A percentile compares a stretch with the other conserved stretches of the same genome.
These are phyloP conservation scores for Benitochromis conjunctus DNA, from an alignment of 2,113 vertebrate species.

Conservation along the genomic window DNA sequence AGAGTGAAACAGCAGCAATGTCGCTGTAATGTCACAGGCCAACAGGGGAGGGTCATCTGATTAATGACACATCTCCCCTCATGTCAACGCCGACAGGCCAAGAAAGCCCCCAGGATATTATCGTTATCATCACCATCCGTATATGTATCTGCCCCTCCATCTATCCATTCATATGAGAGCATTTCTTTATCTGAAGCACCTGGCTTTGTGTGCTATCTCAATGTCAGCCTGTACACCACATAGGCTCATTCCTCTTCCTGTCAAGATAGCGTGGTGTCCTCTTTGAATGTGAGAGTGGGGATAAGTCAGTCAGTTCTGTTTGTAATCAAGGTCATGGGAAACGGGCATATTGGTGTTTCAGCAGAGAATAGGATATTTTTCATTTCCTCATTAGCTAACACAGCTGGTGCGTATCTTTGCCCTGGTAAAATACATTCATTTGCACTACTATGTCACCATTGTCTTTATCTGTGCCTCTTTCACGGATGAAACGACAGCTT, in stretches of 20 bases:
- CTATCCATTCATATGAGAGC: neutral
- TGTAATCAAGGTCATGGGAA: constrained; percentile 55
- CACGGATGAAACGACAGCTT: neutral
- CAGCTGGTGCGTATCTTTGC: neutral
- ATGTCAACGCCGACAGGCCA: constrained; percentile 43
- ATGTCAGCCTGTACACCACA: constrained; percentile 17
- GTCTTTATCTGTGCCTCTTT: neutral
- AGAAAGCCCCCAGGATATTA: constrained; percentile 48
- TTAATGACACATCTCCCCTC: constrained; percentile 53
- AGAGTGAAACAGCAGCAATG: constrained; percentile 51
- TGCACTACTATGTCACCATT: neutral
- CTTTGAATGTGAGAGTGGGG: neutral
- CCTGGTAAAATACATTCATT: constrained; percentile 25
- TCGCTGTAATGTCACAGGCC: constrained; percentile 53
- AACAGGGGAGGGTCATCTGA: constrained; percentile 56
- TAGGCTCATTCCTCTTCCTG: constrained; percentile 56
- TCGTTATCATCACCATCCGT: constrained; percentile 41
- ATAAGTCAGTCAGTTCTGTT: constrained; percentile 55
- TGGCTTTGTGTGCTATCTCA: constrained; percentile 11
- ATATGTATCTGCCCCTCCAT: neutral
- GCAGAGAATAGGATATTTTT: constrained; percentile 27
- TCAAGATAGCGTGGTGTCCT: constrained; percentile 46
- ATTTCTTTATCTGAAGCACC: constrained; percentile 30
- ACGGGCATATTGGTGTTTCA: constrained; percentile 4
- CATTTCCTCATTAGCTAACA: constrained; percentile 34